phyloP scores from a whole-genome alignment of 2,113 vertebrate genomes.

The Gracilinanus agilis region DNA sequence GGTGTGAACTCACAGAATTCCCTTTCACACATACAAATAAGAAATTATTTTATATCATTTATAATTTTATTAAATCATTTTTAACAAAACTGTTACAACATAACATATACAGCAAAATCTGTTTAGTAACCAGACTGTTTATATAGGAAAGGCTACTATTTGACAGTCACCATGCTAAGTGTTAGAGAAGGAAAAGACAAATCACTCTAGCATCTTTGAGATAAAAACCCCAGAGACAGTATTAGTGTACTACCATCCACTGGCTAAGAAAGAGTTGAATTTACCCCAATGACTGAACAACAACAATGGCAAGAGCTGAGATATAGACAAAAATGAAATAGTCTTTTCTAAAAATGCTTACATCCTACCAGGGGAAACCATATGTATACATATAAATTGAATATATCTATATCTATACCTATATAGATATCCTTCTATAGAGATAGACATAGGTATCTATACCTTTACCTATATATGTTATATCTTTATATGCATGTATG shows the following conservation, averaged over 20 bases:
- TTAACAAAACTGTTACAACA: not conserved
- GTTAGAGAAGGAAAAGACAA: not conserved
- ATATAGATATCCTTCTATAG: too few relatives aligned
- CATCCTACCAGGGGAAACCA: not conserved
- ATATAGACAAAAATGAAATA: too few relatives aligned
- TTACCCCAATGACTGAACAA: not conserved
- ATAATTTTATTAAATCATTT: not conserved
- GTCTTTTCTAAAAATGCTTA: not conserved
- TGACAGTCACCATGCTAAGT: not conserved
- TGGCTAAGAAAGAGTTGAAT: not conserved
- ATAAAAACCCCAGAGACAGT: not conserved
- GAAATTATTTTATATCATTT: not conserved
- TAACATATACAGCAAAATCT: too few relatives aligned
- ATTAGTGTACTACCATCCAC: not conserved
- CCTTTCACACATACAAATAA: too few relatives aligned
- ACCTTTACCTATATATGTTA: too few relatives aligned
- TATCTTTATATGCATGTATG: too few relatives aligned
- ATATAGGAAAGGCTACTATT: not conserved
- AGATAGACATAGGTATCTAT: too few relatives aligned
- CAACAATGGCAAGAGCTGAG: not conserved
- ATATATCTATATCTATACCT: too few relatives aligned
- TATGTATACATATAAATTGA: not conserved
- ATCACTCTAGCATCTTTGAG: not conserved
- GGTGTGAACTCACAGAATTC: too few relatives aligned
- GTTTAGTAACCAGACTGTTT: not conserved